Evolutionary conservation across 2,797 vertebrate species (phyloP), one percentile per base, ranked within the genome.

Genomic region (Dipus sagitta): DNA sequence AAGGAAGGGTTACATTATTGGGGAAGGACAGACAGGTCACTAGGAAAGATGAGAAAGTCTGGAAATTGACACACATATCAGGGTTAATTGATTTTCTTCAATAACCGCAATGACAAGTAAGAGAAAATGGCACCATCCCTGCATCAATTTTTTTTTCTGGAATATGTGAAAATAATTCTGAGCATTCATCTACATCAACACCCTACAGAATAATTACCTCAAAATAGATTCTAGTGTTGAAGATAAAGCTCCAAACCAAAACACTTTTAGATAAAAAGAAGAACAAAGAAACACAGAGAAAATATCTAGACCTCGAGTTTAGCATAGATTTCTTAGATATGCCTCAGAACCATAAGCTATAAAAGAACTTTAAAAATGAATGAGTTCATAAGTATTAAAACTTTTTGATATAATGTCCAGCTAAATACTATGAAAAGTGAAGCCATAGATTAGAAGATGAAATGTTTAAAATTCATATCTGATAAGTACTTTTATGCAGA

Each of bases 341-440:
- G 4, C 58, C 20, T 30, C 74, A 75, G 90, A 82, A 77, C 23
- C 68, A 71, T 68, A 4, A 62, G 65, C 30, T 38, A 67, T 21
- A 68, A 54, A 24, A 2, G 24, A 54, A 68, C 58, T 92, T 86
- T 64, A 6, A 81, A 65, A 65, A 65, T n/a, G 12, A 14, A 67
- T 23, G 10, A 74, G 6, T 76, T 96, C 26, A 85, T 18, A 12
- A 88, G 71, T 92, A 86, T 70, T 21, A 58, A 93, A 34, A 75
- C 71, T 2, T 34, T 52, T 64, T 38, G 64, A 65, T 80, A 13
- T 68, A 86, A 93, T 79, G 23, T 32, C 58, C n/a, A 47, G 8
- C 1, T n/a, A 6, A 47, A 4, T 15, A 38, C 18, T 71, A 88
- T 62, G 30, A 67, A 74, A 84, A 80, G n/a, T 15, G 3, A 60